Conservation (phyloP, 2,797 vertebrate species). For the Rhynchonycteris naso region DNA sequence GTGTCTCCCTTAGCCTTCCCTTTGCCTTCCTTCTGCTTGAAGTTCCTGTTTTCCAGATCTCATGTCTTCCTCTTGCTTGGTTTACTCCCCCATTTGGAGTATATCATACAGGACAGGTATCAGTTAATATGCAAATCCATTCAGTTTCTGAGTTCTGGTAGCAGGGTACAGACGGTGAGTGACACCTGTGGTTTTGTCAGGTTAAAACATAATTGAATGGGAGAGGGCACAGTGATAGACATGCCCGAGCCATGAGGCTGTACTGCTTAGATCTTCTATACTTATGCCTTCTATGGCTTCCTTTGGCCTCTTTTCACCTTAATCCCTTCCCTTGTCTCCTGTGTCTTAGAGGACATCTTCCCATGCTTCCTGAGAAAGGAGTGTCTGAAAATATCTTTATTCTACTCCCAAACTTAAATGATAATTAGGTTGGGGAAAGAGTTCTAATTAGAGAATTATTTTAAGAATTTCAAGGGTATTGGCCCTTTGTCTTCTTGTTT, state of each 20-base stretch:
- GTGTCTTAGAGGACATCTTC: neutral
- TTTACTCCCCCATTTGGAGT: neutral
- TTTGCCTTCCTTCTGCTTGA: neutral
- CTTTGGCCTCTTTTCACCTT: neutral
- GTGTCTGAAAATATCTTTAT: neutral
- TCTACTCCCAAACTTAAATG: neutral
- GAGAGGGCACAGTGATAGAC: rapidly evolving
- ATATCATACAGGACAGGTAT: neutral
- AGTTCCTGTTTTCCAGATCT: slow-evolving; percentile 13
- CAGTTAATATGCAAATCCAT: neutral
- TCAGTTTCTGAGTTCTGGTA: neutral
- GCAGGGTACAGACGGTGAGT: neutral
- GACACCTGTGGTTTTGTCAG: neutral
- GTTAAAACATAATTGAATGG: neutral
- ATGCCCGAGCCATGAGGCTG: neutral
- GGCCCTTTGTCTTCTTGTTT: neutral
- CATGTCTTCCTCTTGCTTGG: neutral
- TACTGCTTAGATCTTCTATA: neutral
- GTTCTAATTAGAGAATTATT: neutral
- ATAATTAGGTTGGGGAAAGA: neutral
- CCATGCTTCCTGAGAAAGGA: neutral
- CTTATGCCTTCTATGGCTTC: neutral
- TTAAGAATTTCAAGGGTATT: neutral
- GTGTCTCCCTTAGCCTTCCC: neutral
- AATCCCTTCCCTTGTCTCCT: neutral